Percentiles rank a stretch among this genome's conserved stretches.
Evolutionary conservation across 1,140 invertebrate species (phyloP).

Genomic region (Centruroides sculpturatus): DNA sequence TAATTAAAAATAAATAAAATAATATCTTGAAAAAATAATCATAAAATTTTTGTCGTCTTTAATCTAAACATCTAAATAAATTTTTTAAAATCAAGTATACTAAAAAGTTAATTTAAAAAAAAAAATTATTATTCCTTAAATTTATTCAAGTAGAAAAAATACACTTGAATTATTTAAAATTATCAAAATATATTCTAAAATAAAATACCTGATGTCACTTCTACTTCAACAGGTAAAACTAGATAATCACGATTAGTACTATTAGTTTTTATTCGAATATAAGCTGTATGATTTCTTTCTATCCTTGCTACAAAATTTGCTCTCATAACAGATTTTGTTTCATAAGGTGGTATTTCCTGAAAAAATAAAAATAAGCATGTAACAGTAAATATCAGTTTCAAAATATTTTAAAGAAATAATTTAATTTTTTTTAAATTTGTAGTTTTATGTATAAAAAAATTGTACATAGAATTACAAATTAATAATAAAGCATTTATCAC

Average conservation of each 20-base stretch:
- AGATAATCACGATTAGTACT: slow-evolving; percentile 42
- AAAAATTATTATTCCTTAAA: not conserved
- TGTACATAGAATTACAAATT: too few species aligned
- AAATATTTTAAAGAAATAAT: too few species aligned
- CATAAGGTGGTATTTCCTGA: slow-evolving; percentile 67
- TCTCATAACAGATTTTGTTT: slow-evolving; percentile 74
- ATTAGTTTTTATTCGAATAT: slow-evolving; percentile 61
- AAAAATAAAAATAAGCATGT: not conserved
- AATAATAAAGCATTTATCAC: too few species aligned
- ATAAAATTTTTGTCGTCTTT: too few species aligned
- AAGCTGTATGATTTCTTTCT: slow-evolving; percentile 67
- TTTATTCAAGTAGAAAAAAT: not conserved
- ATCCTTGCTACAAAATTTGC: slow-evolving; percentile 60
- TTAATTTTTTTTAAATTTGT: too few species aligned
- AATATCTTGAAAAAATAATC: too few species aligned
- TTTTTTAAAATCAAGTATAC: too few species aligned
- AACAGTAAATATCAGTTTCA: too few species aligned
- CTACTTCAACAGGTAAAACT: slow-evolving; percentile 72
- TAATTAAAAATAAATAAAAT: too few species aligned
- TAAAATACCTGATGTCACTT: slow-evolving; percentile 45
- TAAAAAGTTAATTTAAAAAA: not conserved
- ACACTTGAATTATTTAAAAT: not conserved
- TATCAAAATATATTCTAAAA: not conserved
- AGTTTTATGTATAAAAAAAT: too few species aligned
- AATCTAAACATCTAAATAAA: too few species aligned